Evolutionary conservation across 1,140 invertebrate genomes (phyloP), one percentile per base, ranked within the genome.

Genomic region (Phortica variegata): DNA sequence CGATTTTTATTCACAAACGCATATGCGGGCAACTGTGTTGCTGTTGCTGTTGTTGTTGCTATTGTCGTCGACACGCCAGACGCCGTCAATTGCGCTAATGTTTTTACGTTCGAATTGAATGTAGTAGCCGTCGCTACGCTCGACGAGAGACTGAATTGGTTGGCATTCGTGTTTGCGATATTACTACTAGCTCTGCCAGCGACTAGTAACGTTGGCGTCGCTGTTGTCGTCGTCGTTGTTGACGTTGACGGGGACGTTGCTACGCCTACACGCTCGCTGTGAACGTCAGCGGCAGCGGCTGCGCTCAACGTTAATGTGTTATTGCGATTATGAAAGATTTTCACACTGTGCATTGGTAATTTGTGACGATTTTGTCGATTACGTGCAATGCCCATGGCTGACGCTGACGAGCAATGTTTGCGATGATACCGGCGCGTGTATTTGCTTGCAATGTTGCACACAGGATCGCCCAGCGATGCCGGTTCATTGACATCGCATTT

Each of bases 261-360:
- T 34, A 49, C 37, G 44, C 36, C 45, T 38, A 44, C 47, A 31
- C 47, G 19, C 13, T 38, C 40, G 16, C 18, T 17, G 9, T 20
- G 12, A 20, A 15, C 10, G 36, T 15, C 15, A 10, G 26, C 45
- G 17, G 21, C 26, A 5, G 9, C 36, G 36, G 34, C 47, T 37
- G 52, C 47, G 47, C 39, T 40, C 33, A 12, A 46, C 48, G 44
- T 26, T 23, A 41, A 16, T 51, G 52, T 61, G 53, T 56, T 54
- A 51, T 52, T 73, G 54, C 70, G 70, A 73, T 73, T 73, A 71
- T 73, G 70, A 73, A 73, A 73, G 62, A 73, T 73, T 65, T 73
- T 73, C 42, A 73, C 70, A 66, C 70, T 71, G 59, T 73, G 70
- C 65, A 73, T 73, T 33, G 70, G 58, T 73, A 73, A 70, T 73